Evolutionary conservation across 92 coral and sea anemone species (phyloP), one percentile per base, ranked within the genome.

Genomic region (Scolanthus callimorphus): DNA sequence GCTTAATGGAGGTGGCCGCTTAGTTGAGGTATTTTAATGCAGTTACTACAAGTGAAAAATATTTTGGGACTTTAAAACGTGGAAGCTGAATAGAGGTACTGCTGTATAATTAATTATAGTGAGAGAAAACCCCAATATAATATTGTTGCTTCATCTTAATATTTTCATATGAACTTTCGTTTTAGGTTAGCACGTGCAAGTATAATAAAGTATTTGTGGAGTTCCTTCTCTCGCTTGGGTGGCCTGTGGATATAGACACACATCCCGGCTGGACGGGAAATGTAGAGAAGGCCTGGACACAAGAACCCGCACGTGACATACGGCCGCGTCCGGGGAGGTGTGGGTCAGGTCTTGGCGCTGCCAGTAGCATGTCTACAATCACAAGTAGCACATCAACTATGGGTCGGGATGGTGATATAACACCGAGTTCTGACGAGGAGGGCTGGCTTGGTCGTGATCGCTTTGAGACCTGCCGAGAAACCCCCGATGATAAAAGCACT

Each of bases 251-350:
- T 27, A 39, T 79, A 13, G 84, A 74, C 49, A 62, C 85, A n/a
- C 98, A 92, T 51, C 85, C 98, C 6, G 98, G 98, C 11, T 92
- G 98, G 98, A 63, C 89, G 23, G 98, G 98, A 26, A 85, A 92
- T 73, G 79, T 90, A 10, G 66, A 70, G 37, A 72, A 79, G 62
- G 70, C 85, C 52, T 92, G 98, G 98, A 59, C 55, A 55, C 63
- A 39, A 55, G 46, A 51, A 23, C 69, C 58, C 19, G 59, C 60
- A 49, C 63, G 41, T 20, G 77, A 79, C n/a, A 48, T 45, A 19
- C 31, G 59, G 24, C 45, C 30, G 12, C n/a, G 49, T 20, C 31
- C 73, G 17, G 49, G 29, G 39, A 43, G 63, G 39, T 46, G 20
- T 22, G 1, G 45, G 11, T 55, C 75, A 49, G 70, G 34, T 57